Evolutionary conservation across 1,140 invertebrate species (phyloP).

Genomic region (Caerostris extrusa): DNA sequence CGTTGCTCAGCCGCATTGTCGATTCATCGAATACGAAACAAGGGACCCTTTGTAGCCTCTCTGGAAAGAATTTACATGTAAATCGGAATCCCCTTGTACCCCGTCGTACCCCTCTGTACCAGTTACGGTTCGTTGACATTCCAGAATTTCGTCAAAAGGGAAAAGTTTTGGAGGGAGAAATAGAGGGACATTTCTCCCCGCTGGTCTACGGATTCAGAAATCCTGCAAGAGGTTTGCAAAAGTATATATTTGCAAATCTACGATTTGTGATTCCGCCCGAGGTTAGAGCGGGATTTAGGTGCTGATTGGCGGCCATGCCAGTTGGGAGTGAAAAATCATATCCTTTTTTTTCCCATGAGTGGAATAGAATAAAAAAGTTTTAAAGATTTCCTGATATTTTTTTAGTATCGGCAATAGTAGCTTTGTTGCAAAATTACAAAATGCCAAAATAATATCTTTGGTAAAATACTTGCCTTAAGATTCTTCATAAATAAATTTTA

Average conservation of each 20-base stretch:
- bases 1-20: not conserved
- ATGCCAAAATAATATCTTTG: too few relatives aligned
- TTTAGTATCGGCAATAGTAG: too few relatives aligned
- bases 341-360: not conserved
- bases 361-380: constrained; percentile 18
- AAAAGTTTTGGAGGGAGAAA: not conserved
- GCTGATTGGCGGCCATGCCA: not conserved
- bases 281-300: constrained; percentile 26
- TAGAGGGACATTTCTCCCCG: not conserved
- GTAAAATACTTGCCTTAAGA: too few relatives aligned
- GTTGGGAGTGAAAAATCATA: not conserved
- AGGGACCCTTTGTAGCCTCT: constrained; percentile 15
- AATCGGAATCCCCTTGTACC: not conserved
- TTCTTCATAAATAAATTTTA: too few relatives aligned
- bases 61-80: constrained; percentile 36
- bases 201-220: constrained; percentile 15
- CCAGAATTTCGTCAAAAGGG: constrained; percentile 26
- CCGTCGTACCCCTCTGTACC: not conserved
- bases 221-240: constrained; percentile 41
- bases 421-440: too few relatives aligned
- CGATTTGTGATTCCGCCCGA: constrained; percentile 23
- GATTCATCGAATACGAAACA: constrained; percentile 30
- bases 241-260: constrained; percentile 36
- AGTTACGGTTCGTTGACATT: constrained; percentile 38
- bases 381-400: not conserved